Percentiles rank a stretch among this genome's conserved stretches.
These are phyloP conservation scores for Ornithoptera priamus DNA, from an alignment of 2,888 invertebrate species.

Conservation along the genomic window DNA sequence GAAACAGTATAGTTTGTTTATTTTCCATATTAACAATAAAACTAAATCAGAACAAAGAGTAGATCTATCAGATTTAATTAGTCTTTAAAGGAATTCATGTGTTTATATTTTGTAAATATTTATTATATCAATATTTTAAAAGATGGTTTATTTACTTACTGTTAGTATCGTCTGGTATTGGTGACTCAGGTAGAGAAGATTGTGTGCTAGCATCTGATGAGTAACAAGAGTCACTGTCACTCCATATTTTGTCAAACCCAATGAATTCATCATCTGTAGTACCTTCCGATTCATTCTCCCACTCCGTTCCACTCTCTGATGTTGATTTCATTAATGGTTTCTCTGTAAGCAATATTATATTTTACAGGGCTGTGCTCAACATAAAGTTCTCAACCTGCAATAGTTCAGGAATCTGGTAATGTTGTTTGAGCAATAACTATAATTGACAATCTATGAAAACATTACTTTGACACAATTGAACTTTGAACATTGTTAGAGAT, in stretches of 20 bases:
- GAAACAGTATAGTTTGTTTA: no score
- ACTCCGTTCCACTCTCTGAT: slow-evolving; percentile 68
- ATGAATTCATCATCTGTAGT: slow-evolving; percentile 69
- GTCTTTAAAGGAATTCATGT: no score
- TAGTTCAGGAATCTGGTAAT: no score
- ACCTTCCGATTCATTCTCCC: slow-evolving; percentile 73
- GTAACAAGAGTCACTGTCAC: slow-evolving; percentile 74
- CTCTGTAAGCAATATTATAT: slow-evolving; percentile 39
- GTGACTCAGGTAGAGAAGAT: slow-evolving; percentile 80
- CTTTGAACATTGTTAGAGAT: no score
- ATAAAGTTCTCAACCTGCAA: neutral
- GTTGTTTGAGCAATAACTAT: no score
- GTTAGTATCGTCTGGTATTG: slow-evolving; percentile 88
- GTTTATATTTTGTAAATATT: no score
- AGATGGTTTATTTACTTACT: slow-evolving; percentile 69
- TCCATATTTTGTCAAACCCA: slow-evolving; percentile 68
- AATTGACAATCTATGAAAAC: no score
- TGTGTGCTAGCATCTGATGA: slow-evolving; percentile 82
- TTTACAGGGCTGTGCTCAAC: neutral
- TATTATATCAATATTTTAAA: neutral
- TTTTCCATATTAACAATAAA: neutral
- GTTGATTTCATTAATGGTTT: slow-evolving; percentile 58
- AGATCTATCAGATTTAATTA: no score
- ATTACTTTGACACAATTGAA: no score
- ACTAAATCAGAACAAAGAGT: no score